These are phyloP conservation scores for Otus sunia DNA, from an alignment of 2,113 vertebrate species.

Conservation along the genomic window DNA sequence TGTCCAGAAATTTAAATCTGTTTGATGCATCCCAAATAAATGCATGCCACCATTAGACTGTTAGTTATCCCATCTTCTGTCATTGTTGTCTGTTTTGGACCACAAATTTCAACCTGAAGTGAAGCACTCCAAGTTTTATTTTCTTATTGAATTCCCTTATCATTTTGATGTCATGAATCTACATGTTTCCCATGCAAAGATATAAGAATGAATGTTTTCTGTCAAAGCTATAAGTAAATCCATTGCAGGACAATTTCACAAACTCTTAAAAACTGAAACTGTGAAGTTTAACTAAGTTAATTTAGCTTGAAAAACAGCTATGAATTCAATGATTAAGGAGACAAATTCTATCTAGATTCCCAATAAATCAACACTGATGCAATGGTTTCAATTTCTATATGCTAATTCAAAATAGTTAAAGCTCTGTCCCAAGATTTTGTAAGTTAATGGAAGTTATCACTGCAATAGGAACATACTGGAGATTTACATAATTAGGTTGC, in stretches of 20 bases:
- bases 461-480: background rate
- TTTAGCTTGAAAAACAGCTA: background rate
- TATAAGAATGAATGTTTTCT: background rate
- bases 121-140: background rate
- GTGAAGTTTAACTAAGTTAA: background rate
- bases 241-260: background rate
- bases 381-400: background rate
- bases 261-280: background rate
- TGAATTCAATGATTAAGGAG: background rate
- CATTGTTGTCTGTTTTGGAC: background rate
- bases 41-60: background rate
- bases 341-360: background rate
- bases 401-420: background rate
- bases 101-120: background rate
- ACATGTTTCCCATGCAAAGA: background rate
- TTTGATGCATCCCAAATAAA: background rate
- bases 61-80: background rate
- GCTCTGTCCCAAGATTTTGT: rapidly evolving
- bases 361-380: background rate
- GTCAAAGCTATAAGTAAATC: background rate
- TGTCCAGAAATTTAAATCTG: background rate
- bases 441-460: background rate
- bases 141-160: background rate
- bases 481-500: background rate
- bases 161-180: background rate